Base-by-base conservation (phyloP, 2,113 vertebrate species). In the Vanacampus margaritifer region DNA sequence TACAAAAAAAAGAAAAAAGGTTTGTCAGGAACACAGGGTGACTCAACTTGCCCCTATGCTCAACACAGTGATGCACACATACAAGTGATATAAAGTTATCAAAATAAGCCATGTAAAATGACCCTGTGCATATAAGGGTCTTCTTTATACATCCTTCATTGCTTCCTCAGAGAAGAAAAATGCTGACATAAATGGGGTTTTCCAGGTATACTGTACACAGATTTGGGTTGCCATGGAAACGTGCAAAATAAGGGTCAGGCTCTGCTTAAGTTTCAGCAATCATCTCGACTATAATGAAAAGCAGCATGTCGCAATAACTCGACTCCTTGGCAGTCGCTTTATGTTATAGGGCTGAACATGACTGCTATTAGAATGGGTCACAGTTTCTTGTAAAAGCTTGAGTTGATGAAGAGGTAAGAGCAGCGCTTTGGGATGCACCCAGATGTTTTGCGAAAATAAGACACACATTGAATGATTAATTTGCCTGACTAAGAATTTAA, bases 151-250 rank as follows among this genome's bases (percentile, higher is more conserved):
- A 75, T 69, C 62, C 32, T 43, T 32, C 43, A 56, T n/a, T 13
- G 69, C 75, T 64, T 66, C 45, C 62, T 17, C 78, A 75, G 1
- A 62, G 16, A 35, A 62, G 23, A 75, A 58, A 66, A 57, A 84
- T 78, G 71, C 71, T 75, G 72, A 65, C 61, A 62, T 76, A 84
- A 85, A 73, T 79, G 76, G 79, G 82, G 81, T 61, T 81, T 90
- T 89, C 87, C 84, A 83, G 80, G 67, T 80, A 79, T 72, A 57
- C 6, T 57, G 54, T 32, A 73, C 79, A 79, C 79, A 84, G 77
- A 78, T 87, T 87, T 75, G 65, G 64, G 87, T 90, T 88, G 69
- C 86, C 76, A 82, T 89, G 83, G 87, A 72, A 73, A 85, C 70
- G 56, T 60, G 68, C 84, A 89, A 87, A 89, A 89, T 83, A 87